Evolutionary conservation across 2,888 invertebrate genomes (phyloP).

Genomic region (Anarsia innoxiella): DNA sequence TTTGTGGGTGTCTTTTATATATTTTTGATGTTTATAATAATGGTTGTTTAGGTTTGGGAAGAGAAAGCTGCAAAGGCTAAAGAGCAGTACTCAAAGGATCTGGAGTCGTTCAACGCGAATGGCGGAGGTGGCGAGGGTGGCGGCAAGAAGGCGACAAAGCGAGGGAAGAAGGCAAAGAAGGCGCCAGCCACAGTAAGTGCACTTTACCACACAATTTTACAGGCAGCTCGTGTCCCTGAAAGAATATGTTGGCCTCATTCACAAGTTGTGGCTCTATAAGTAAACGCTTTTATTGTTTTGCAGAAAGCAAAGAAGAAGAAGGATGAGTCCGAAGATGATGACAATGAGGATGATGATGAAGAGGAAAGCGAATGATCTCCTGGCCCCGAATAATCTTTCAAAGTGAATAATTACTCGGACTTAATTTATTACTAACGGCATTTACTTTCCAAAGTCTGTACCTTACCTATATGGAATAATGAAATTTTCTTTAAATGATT

Average conservation of each 20-base stretch:
- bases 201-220: too few species aligned
- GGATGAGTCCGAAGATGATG: constrained; percentile 79
- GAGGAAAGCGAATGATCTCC: constrained; percentile 80
- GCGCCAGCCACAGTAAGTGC: constrained; percentile 60
- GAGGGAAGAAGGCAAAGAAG: constrained; percentile 73
- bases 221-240: too few species aligned
- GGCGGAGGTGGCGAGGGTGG: constrained; percentile 78
- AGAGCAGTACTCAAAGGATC: constrained; percentile 89
- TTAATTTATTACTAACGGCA: constrained; percentile 74
- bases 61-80: constrained; percentile 91
- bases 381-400: constrained; percentile 60
- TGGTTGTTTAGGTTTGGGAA: constrained; percentile 88
- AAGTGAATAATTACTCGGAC: constrained; percentile 74
- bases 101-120: constrained; percentile 91
- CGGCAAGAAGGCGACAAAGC: constrained; percentile 73
- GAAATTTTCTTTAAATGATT: background rate
- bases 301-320: constrained; percentile 76
- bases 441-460: constrained; percentile 71
- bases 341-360: constrained; percentile 77
- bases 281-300: constrained; percentile 2
- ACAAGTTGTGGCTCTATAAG: too few species aligned
- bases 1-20: too few species aligned
- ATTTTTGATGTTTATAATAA: too few species aligned
- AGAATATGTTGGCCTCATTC: too few species aligned
- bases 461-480: constrained; percentile 8